Conservation (phyloP, 2,888 invertebrate species). For the Ligdia adustata region DNA sequence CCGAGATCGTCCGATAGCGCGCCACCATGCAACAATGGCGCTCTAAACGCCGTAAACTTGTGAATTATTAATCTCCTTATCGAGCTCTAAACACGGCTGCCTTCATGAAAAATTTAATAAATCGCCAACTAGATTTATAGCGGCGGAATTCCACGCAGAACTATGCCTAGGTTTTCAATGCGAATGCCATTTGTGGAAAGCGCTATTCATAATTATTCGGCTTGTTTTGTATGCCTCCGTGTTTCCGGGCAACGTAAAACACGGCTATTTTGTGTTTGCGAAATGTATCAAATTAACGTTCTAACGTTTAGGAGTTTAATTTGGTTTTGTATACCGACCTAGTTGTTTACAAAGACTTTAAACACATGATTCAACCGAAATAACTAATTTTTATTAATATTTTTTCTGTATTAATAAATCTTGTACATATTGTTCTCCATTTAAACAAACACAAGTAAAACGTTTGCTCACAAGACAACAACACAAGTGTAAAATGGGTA, state of each 20-base stretch:
- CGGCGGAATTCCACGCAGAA: constrained; percentile 31
- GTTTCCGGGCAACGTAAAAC: constrained; percentile 13
- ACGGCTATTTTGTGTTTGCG: constrained; percentile 10
- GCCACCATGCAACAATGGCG: constrained; percentile 71
- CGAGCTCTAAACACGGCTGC: constrained; percentile 65
- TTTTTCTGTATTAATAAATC: too few species aligned
- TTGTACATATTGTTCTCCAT: too few species aligned
- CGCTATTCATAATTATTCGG: constrained; percentile 35
- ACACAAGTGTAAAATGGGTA: too few species aligned
- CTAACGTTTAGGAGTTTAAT: background rate
- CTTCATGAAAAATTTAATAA: constrained; percentile 79
- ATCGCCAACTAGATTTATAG: constrained; percentile 68
- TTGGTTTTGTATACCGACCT: too few species aligned
- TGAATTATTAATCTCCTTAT: constrained; percentile 82
- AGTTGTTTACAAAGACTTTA: too few species aligned
- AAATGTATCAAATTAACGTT: constrained; percentile 1
- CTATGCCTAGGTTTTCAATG: constrained; percentile 44
- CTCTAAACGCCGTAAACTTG: constrained; percentile 81
- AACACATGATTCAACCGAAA: too few species aligned
- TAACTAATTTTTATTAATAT: too few species aligned
- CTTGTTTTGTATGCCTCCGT: constrained; percentile 30
- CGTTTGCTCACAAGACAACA: too few species aligned
- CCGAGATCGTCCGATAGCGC: constrained; percentile 68
- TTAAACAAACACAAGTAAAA: too few species aligned
- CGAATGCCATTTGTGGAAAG: constrained; percentile 42